phyloP scores from a whole-genome alignment of 2,797 vertebrate species.

The Rhabdophis nuchalis region DNA sequence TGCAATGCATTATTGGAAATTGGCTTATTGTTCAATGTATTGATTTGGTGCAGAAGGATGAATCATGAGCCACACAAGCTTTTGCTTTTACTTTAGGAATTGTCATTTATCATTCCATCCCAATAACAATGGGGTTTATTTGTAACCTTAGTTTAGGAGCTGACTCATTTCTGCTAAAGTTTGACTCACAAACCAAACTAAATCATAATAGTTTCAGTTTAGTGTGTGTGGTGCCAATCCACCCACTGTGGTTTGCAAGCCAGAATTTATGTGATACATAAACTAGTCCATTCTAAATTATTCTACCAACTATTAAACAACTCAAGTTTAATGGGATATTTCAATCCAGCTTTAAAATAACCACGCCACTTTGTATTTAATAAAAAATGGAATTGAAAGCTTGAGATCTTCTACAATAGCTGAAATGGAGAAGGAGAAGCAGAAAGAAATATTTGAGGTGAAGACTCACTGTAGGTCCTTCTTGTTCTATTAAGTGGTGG shows the following conservation, averaged over 20 bases:
- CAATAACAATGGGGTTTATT: not conserved
- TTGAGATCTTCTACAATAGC: not conserved
- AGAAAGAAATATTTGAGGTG: not conserved
- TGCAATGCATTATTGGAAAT: not conserved
- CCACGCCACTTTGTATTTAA: not conserved
- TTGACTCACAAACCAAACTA: not conserved
- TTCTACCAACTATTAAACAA: not conserved
- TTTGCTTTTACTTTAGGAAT: not conserved
- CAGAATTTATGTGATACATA: not conserved
- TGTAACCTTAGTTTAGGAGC: not conserved
- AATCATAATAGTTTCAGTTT: not conserved
- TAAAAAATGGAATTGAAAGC: not conserved
- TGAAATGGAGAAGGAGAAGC: not conserved
- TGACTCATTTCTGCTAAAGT: not conserved
- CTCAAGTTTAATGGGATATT: not conserved
- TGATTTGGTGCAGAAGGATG: not conserved
- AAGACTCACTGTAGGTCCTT: not conserved
- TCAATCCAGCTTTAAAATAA: not conserved
- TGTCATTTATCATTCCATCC: not conserved
- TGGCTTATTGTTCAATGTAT: not conserved
- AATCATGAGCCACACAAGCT: not conserved
- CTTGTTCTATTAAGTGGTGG: not conserved
- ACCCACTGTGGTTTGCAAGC: not conserved
- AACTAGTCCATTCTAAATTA: not conserved
- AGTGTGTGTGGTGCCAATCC: not conserved